phyloP scores from a whole-genome alignment of 2,797 vertebrate genomes.

The Eulemur rubriventer region DNA sequence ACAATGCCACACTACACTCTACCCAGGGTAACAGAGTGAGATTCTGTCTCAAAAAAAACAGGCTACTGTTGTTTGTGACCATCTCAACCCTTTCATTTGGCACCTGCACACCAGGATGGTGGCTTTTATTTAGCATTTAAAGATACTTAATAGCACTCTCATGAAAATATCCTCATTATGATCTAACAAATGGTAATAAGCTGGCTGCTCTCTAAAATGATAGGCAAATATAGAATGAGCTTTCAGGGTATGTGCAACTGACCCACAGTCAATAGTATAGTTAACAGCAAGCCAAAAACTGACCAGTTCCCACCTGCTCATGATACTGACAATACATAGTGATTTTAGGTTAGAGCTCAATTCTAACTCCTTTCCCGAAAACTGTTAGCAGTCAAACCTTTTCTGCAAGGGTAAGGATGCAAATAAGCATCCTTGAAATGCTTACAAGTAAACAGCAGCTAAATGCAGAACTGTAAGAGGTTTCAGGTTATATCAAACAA shows the following conservation, averaged over 20 bases:
- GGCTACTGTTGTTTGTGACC: background rate
- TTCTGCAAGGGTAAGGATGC: slow-evolving; percentile 30
- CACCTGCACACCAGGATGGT: background rate
- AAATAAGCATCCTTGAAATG: slow-evolving; percentile 24
- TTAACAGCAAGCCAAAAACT: background rate
- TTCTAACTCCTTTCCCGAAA: slow-evolving; percentile 17
- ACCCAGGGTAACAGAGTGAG: too few species aligned
- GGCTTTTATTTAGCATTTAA: slow-evolving; percentile 49
- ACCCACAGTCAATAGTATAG: background rate
- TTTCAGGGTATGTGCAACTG: slow-evolving; percentile 30
- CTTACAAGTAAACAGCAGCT: slow-evolving; percentile 26
- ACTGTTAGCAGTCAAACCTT: slow-evolving; percentile 30
- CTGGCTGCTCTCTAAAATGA: slow-evolving; percentile 20
- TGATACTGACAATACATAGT: background rate
- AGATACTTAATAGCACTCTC: background rate
- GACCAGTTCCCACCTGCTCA: background rate
- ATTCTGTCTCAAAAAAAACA: too few species aligned
- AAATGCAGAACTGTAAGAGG: slow-evolving; percentile 30
- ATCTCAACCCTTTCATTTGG: slow-evolving; percentile 29
- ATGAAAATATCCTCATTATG: slow-evolving; percentile 38
- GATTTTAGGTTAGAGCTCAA: slow-evolving; percentile 36
- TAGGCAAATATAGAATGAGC: background rate
- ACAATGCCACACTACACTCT: too few species aligned
- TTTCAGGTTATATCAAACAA: slow-evolving; percentile 7
- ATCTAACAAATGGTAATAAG: slow-evolving; percentile 37